phyloP scores from a whole-genome alignment of 2,113 vertebrate genomes.

The Lontra canadensis region DNA sequence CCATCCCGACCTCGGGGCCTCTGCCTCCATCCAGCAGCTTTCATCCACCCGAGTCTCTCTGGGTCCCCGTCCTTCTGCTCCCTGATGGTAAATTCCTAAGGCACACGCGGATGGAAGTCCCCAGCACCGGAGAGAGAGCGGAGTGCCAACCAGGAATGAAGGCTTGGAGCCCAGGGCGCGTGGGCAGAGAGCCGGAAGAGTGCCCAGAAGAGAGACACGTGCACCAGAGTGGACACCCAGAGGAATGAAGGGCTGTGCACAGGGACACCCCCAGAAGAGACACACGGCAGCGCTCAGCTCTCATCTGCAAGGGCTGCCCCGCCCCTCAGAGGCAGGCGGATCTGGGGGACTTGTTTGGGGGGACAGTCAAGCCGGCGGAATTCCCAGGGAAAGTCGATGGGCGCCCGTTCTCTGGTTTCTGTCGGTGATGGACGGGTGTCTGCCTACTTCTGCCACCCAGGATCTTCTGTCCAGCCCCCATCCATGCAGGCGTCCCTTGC shows the following conservation, averaged over 20 bases:
- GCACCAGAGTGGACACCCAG: neutral
- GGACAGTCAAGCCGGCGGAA: neutral
- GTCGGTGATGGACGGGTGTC: accelerated
- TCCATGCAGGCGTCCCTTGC: neutral
- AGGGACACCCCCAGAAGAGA: neutral
- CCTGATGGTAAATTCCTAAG: neutral
- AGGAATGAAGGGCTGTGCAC: accelerated
- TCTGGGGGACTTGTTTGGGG: accelerated
- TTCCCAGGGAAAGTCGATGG: neutral
- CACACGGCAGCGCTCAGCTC: accelerated
- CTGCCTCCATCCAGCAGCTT: neutral
- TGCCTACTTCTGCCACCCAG: neutral
- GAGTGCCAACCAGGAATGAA: accelerated
- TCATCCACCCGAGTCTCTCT: accelerated
- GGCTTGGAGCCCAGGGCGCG: neutral
- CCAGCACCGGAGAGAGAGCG: neutral
- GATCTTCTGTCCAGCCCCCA: neutral
- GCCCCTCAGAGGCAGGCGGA: neutral
- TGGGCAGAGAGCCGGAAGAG: neutral
- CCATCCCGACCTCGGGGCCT: accelerated
- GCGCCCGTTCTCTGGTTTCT: neutral
- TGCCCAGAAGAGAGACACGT: neutral
- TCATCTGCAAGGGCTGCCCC: neutral
- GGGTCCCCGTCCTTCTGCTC: neutral
- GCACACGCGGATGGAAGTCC: neutral